phyloP scores from a whole-genome alignment of 2,797 vertebrate genomes.

The Chanos chanos region DNA sequence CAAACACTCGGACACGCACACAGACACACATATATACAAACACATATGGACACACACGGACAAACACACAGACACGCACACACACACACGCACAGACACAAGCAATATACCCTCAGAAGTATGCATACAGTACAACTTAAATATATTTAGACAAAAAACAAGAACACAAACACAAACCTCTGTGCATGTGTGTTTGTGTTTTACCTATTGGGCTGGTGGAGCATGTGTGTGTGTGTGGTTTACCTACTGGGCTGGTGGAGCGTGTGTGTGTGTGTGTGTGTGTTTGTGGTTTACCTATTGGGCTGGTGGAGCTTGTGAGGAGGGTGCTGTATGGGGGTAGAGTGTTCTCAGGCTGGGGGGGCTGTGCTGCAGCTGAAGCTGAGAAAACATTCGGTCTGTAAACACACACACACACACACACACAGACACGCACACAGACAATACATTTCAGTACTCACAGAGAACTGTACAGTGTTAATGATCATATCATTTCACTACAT shows the following conservation, averaged over 20 bases:
- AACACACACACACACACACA: conserved; percentile 28
- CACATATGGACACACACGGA: no score
- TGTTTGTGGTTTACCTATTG: conserved; percentile 46
- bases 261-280: neutral
- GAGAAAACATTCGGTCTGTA: conserved; percentile 50
- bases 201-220: neutral
- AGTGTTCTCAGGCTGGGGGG: conserved; percentile 50
- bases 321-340: conserved; percentile 58
- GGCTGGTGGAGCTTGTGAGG: conserved; percentile 58
- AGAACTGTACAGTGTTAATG: no score
- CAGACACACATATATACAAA: no score
- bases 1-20: no score
- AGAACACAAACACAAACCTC: no score
- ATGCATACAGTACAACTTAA: no score
- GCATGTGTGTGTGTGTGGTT: neutral
- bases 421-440: conserved; percentile 44
- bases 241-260: neutral
- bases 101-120: no score
- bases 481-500: no score
- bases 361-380: conserved; percentile 43
- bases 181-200: neutral
- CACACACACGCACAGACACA: no score
- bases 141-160: no score
- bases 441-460: no score
- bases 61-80: no score